phyloP scores from a whole-genome alignment of 2,113 vertebrate species.

The Scomber scombrus region DNA sequence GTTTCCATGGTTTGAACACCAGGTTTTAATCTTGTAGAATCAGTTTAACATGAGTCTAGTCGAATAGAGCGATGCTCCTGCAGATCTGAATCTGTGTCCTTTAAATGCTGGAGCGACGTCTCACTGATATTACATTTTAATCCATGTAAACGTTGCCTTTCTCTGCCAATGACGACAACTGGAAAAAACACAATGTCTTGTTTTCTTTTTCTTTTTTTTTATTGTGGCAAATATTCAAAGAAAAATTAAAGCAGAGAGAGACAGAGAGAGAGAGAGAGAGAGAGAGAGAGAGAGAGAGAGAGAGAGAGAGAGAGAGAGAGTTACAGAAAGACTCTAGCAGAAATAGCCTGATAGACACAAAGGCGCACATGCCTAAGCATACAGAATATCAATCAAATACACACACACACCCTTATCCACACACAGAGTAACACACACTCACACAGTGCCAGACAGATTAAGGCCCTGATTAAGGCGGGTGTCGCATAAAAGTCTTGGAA shows the following conservation, averaged over 20 bases:
- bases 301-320: background rate
- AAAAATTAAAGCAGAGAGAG: slow-evolving; percentile 40
- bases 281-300: too few relatives aligned
- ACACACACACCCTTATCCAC: slow-evolving; percentile 10
- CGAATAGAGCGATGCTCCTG: background rate
- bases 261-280: slow-evolving; percentile 8
- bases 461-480: slow-evolving; percentile 70
- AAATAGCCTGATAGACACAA: slow-evolving; percentile 55
- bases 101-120: background rate
- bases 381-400: slow-evolving; percentile 65
- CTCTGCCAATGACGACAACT: slow-evolving; percentile 37
- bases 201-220: slow-evolving; percentile 34
- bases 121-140: slow-evolving; percentile 50
- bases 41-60: slow-evolving; percentile 36
- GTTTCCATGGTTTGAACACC: slow-evolving; percentile 6
- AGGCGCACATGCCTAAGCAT: slow-evolving; percentile 59
- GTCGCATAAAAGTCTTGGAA: slow-evolving; percentile 73
- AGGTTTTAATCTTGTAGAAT: slow-evolving; percentile 49
- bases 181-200: slow-evolving; percentile 54
- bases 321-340: slow-evolving; percentile 34
- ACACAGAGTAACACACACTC: slow-evolving; percentile 37
- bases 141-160: slow-evolving; percentile 30
- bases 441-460: slow-evolving; percentile 72
- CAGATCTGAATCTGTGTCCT: slow-evolving; percentile 15
- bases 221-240: slow-evolving; percentile 58